A percentile compares a stretch with the other conserved stretches of the same genome.
Evolutionary conservation across 2,888 invertebrate genomes (phyloP).

Genomic region (Noctua pronuba): DNA sequence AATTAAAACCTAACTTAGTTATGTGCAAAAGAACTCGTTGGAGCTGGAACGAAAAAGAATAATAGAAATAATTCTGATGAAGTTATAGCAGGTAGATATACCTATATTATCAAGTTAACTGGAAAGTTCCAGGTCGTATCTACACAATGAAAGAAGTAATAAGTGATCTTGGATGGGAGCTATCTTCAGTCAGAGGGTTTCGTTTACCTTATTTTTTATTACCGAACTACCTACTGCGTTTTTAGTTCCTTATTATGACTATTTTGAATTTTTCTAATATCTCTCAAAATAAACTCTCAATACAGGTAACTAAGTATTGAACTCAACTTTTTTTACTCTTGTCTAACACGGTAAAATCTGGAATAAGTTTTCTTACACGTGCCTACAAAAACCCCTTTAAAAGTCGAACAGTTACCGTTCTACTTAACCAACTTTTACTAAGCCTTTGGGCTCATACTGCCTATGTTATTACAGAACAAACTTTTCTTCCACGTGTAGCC

Average conservation of each 20-base stretch:
- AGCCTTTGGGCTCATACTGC: constrained; percentile 12
- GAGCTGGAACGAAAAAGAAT: constrained; percentile 45
- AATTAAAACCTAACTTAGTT: constrained; percentile 47
- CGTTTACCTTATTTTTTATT: neutral
- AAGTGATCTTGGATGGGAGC: neutral
- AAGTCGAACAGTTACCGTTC: neutral
- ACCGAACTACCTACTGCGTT: no score
- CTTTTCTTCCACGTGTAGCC: constrained; percentile 13
- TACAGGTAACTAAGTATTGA: neutral
- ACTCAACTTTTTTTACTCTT: neutral
- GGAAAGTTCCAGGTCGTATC: neutral
- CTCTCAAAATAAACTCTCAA: neutral
- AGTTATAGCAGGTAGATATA: constrained; percentile 23
- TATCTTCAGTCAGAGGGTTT: neutral
- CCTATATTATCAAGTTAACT: neutral
- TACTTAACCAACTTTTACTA: neutral
- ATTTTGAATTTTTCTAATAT: neutral
- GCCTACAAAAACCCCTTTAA: neutral
- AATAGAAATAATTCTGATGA: constrained; percentile 38
- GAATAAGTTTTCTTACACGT: constrained; percentile 16
- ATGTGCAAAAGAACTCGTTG: constrained; percentile 34
- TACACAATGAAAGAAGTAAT: neutral
- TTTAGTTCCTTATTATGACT: neutral
- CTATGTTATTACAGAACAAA: neutral
- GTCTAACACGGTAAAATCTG: neutral